These are phyloP conservation scores for Catonia carolina DNA, from an alignment of 2,888 invertebrate species.

Conservation along the genomic window DNA sequence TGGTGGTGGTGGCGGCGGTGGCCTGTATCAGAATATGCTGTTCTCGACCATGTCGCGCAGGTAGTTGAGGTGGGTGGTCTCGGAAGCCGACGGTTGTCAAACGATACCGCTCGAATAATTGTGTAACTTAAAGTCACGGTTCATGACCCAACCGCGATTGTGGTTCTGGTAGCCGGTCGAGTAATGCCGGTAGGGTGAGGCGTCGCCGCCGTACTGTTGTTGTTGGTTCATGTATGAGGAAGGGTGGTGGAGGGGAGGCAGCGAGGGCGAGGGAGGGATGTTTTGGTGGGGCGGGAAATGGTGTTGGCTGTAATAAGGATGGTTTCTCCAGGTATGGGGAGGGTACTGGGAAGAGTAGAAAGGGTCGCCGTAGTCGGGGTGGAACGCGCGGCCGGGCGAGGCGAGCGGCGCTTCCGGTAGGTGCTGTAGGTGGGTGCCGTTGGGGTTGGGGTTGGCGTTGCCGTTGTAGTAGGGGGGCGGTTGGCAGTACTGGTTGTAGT, in stretches of 20 bases:
- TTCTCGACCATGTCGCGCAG: slow-evolving; percentile 23
- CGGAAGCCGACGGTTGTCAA: slow-evolving; percentile 15
- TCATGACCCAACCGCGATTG: slow-evolving; percentile 23
- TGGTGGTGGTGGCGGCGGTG: no score
- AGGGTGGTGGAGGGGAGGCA: not conserved
- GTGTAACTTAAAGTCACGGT: slow-evolving; percentile 10
- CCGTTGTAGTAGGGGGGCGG: slow-evolving; percentile 20
- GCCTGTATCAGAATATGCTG: slow-evolving; percentile 20
- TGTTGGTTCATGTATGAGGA: no score
- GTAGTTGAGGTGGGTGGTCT: slow-evolving; percentile 22
- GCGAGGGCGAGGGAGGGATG: not conserved
- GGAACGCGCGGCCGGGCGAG: no score
- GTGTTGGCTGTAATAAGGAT: slow-evolving; percentile 22
- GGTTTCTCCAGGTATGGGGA: not conserved
- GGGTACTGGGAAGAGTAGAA: not conserved
- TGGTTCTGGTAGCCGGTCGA: slow-evolving; percentile 23
- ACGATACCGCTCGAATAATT: slow-evolving; percentile 20
- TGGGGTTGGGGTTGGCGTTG: slow-evolving; percentile 2
- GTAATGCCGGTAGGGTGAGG: not conserved
- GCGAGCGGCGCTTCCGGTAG: not conserved
- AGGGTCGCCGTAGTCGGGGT: not conserved
- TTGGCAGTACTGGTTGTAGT: slow-evolving; percentile 20
- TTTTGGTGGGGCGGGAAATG: slow-evolving; percentile 21
- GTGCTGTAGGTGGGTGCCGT: slow-evolving; percentile 20
- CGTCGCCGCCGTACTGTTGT: no score